Evolutionary conservation across 2,113 vertebrate species (phyloP).

Genomic region (Chionodraco myersi): DNA sequence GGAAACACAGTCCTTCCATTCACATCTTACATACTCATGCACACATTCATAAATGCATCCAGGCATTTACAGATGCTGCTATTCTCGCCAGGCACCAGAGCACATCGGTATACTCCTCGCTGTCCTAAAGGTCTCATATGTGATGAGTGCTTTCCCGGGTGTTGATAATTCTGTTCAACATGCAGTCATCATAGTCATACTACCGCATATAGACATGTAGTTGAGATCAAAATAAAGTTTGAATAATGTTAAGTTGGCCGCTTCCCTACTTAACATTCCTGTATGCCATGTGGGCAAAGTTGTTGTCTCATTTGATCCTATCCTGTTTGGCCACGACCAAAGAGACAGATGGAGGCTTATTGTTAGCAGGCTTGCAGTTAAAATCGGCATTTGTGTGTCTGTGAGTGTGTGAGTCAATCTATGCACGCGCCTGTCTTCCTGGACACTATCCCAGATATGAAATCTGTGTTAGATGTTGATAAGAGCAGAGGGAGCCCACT

Average conservation of each 20-base stretch:
- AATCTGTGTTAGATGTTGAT: conserved; percentile 65
- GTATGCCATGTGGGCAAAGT: not conserved
- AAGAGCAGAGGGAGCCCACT: conserved; percentile 54
- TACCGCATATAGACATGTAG: too few species aligned
- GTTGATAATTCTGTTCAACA: too few species aligned
- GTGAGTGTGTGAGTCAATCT: conserved; percentile 15
- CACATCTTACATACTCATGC: conserved; percentile 27
- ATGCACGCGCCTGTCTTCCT: conserved; percentile 33
- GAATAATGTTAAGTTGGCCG: too few species aligned
- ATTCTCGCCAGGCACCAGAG: not conserved
- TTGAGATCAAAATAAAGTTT: too few species aligned
- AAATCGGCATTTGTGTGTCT: conserved; percentile 29
- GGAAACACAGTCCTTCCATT: conserved; percentile 57
- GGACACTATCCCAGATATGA: conserved; percentile 65
- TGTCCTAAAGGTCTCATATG: too few species aligned
- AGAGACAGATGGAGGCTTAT: conserved; percentile 58
- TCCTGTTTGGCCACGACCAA: conserved; percentile 22
- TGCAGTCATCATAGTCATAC: too few species aligned
- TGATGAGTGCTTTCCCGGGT: too few species aligned
- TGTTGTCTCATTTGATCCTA: not conserved
- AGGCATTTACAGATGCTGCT: conserved; percentile 2
- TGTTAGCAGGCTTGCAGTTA: conserved; percentile 24
- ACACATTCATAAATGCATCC: conserved; percentile 25
- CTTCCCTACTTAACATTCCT: too few species aligned
- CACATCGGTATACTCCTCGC: too few species aligned